phyloP scores from a whole-genome alignment of 2,888 invertebrate genomes.

The Cheilosia impressa region DNA sequence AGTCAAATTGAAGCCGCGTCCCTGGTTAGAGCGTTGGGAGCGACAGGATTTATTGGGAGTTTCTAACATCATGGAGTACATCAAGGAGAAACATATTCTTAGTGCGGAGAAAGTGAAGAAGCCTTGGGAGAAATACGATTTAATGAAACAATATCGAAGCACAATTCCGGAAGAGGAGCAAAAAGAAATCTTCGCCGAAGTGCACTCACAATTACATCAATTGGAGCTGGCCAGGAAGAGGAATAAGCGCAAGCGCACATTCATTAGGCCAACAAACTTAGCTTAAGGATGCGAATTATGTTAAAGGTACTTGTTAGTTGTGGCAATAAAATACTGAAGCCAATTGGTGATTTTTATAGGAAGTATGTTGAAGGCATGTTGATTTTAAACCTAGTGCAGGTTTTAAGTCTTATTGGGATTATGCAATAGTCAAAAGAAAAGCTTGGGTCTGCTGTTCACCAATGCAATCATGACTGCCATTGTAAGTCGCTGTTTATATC shows the following conservation, averaged over 20 bases:
- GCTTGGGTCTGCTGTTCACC: too few species aligned
- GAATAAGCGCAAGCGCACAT: constrained; percentile 86
- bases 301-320: constrained; percentile 26
- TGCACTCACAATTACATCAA: constrained; percentile 90
- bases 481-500: too few species aligned
- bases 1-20: constrained; percentile 90
- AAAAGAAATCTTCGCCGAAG: constrained; percentile 92
- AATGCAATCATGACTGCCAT: too few species aligned
- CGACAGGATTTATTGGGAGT: constrained; percentile 90
- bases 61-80: constrained; percentile 85
- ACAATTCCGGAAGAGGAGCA: constrained; percentile 96
- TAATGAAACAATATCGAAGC: constrained; percentile 96
- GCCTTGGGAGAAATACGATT: constrained; percentile 95
- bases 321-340: constrained; percentile 25
- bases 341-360: not conserved
- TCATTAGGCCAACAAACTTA: constrained; percentile 86
- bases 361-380: not conserved
- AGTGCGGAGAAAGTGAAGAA: constrained; percentile 87
- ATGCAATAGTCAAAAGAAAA: too few species aligned
- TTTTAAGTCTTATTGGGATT: too few species aligned
- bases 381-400: not conserved
- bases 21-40: constrained; percentile 97
- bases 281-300: constrained; percentile 77
- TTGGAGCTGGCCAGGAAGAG: constrained; percentile 88
- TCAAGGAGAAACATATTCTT: constrained; percentile 85